These are phyloP conservation scores for Xyliphius kryptos DNA, from an alignment of 2,113 vertebrate genomes.

Conservation along the genomic window DNA sequence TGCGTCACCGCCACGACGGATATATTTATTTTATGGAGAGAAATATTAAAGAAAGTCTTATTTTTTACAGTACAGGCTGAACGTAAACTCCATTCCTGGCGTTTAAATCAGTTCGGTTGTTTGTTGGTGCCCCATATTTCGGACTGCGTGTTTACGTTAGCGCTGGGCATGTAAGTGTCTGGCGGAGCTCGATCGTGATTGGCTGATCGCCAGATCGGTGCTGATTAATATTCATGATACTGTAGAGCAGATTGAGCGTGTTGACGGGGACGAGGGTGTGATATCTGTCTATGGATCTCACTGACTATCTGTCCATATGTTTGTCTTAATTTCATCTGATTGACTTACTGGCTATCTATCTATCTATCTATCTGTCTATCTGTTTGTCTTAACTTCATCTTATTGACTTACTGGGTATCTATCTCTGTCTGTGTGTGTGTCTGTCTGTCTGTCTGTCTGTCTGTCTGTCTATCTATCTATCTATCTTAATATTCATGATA, in stretches of 20 bases:
- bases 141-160: constrained; percentile 1
- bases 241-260: background rate
- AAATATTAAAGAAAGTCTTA: background rate
- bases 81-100: background rate
- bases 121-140: background rate
- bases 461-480: no score
- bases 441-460: no score
- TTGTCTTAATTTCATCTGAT: no score
- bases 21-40: background rate
- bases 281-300: no score
- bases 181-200: background rate
- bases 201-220: background rate
- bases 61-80: background rate
- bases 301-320: no score
- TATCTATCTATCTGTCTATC: no score
- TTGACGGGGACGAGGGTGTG: background rate
- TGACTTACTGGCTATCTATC: no score
- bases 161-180: background rate
- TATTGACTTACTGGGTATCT: no score
- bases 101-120: background rate
- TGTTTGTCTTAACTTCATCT: no score
- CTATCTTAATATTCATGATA: no score
- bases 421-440: no score
- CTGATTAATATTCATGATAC: constrained; percentile 13
- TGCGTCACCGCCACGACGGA: constrained; percentile 6